Conservation (phyloP, 1,140 invertebrate species). For the Drosophila yakuba region DNA sequence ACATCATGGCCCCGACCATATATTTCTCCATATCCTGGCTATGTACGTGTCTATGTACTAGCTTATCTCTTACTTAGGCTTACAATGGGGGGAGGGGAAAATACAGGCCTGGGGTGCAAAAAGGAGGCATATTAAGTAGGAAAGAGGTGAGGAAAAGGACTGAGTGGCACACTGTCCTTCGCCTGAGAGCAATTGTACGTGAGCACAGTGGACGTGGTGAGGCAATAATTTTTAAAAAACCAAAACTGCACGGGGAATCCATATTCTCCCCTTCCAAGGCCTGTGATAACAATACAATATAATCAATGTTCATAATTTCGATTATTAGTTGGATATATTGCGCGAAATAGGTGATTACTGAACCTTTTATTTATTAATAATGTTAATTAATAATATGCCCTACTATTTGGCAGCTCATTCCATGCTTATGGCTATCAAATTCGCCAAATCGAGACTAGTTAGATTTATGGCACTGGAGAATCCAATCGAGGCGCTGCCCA, state of each 20-base stretch:
- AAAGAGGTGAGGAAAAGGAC: neutral
- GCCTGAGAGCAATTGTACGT: neutral
- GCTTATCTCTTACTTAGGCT: slow-evolving; percentile 61
- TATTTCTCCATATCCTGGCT: slow-evolving; percentile 7
- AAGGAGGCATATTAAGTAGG: neutral
- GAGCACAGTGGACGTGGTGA: neutral
- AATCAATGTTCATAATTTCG: neutral
- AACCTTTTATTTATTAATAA: neutral
- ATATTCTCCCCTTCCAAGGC: too few relatives aligned
- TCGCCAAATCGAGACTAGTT: neutral
- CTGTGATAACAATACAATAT: too few relatives aligned
- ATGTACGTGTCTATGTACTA: slow-evolving; percentile 13
- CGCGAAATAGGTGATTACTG: neutral
- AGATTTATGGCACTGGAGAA: slow-evolving; percentile 28
- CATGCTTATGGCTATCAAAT: neutral
- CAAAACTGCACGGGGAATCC: neutral
- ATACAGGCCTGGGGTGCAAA: neutral
- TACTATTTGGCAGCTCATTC: slow-evolving; percentile 1
- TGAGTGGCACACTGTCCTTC: neutral
- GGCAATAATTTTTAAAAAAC: neutral
- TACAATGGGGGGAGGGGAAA: slow-evolving; percentile 1
- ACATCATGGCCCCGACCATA: slow-evolving; percentile 17
- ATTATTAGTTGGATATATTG: neutral
- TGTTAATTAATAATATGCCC: neutral
- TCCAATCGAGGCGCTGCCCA: slow-evolving; percentile 36